These are phyloP conservation scores for Picathartes gymnocephalus DNA, from an alignment of 2,113 vertebrate genomes.

Conservation along the genomic window DNA sequence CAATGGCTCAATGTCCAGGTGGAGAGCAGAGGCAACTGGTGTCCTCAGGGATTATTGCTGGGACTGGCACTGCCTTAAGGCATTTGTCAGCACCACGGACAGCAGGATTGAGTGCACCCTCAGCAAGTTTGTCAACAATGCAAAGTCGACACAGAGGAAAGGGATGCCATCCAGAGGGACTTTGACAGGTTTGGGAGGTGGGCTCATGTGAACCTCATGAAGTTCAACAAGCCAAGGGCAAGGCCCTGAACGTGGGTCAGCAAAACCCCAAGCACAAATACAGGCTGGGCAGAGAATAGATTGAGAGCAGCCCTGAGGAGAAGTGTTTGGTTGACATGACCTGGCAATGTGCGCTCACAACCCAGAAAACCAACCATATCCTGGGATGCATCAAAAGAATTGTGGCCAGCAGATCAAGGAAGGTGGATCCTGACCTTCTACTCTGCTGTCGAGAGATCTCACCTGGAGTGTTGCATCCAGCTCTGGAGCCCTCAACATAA, in stretches of 20 bases:
- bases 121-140: fast-evolving
- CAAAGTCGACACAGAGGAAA: fast-evolving
- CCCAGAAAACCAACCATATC: background rate
- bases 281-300: background rate
- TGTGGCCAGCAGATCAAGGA: background rate
- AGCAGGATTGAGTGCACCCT: background rate
- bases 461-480: background rate
- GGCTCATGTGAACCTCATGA: background rate
- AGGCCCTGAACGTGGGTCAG: background rate
- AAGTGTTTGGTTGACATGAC: background rate
- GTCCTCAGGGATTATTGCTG: background rate
- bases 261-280: background rate
- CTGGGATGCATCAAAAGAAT: background rate
- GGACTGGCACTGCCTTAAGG: background rate
- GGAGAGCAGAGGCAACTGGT: fast-evolving
- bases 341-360: background rate
- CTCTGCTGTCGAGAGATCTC: fast-evolving
- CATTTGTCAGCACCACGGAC: background rate
- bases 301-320: background rate
- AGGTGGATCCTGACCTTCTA: background rate
- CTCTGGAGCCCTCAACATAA: background rate
- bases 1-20: background rate
- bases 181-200: background rate
- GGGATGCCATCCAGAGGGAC: background rate
- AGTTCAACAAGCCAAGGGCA: background rate